These are phyloP conservation scores for Catajapyx aquilonaris DNA, from an alignment of 1,140 invertebrate genomes.

Conservation along the genomic window DNA sequence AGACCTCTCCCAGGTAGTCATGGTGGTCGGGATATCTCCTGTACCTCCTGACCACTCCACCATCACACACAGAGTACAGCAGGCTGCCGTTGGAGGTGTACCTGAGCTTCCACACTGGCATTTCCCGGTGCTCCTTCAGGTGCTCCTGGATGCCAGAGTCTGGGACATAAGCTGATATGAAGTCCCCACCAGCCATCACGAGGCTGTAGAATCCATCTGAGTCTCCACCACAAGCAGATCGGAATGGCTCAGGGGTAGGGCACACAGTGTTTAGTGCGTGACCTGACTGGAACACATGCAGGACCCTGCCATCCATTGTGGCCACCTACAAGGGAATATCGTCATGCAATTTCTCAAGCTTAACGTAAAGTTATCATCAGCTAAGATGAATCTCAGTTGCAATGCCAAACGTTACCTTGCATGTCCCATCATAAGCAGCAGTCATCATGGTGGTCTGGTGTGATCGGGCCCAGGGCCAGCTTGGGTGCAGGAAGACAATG, in stretches of 20 bases:
- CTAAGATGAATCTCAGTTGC: no score
- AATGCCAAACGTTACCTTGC: conserved; percentile 17
- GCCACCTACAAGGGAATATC: no score
- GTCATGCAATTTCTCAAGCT: no score
- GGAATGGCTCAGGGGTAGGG: conserved; percentile 25
- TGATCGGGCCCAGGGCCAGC: conserved; percentile 25
- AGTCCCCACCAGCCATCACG: conserved; percentile 27
- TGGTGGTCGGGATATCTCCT: conserved; percentile 27
- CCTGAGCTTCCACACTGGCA: conserved; percentile 24
- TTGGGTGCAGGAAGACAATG: conserved; percentile 23
- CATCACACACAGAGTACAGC: conserved; percentile 26
- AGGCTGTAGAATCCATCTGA: conserved; percentile 26
- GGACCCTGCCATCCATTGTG: conserved; percentile 22
- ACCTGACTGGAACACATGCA: conserved; percentile 24
- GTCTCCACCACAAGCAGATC: conserved; percentile 13
- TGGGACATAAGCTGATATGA: conserved; percentile 25
- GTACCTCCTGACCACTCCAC: conserved; percentile 23
- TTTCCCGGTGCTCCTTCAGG: conserved; percentile 21
- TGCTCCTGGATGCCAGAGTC: conserved; percentile 24
- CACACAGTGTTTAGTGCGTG: conserved; percentile 25
- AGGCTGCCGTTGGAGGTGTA: conserved; percentile 28
- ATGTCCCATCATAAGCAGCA: conserved; percentile 22
- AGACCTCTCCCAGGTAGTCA: conserved; percentile 26
- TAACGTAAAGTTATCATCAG: no score
- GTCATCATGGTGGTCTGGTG: conserved; percentile 21